Evolutionary conservation across 2,888 invertebrate species (phyloP).

Genomic region (Trichopoda pennipes): DNA sequence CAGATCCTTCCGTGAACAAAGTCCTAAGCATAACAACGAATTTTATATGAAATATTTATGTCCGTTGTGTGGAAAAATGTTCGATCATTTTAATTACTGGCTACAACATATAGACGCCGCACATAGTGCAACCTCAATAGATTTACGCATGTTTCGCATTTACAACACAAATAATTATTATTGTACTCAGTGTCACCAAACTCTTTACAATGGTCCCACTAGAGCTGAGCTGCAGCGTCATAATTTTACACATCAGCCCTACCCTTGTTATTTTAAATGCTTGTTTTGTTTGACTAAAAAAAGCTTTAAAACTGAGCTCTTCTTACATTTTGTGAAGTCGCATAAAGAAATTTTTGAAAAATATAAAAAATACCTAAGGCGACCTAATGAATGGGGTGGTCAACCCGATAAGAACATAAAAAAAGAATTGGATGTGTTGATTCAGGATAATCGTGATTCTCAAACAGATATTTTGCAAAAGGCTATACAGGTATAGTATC

Average conservation of each 20-base stretch:
- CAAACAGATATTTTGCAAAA: constrained; percentile 69
- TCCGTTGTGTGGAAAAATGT: constrained; percentile 75
- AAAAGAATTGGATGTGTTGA: constrained; percentile 20
- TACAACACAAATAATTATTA: constrained; percentile 74
- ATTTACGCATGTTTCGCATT: constrained; percentile 74
- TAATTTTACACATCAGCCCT: constrained; percentile 75
- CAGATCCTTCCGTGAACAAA: constrained; percentile 23
- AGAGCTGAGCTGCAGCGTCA: constrained; percentile 75
- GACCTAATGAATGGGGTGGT: constrained; percentile 68
- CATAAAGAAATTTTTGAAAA: constrained; percentile 59
- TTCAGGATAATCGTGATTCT: neutral
- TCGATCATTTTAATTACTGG: constrained; percentile 74
- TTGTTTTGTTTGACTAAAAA: constrained; percentile 58
- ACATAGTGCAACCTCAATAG: constrained; percentile 74
- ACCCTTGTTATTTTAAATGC: constrained; percentile 72
- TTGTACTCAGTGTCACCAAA: constrained; percentile 75
- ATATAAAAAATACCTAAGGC: constrained; percentile 50
- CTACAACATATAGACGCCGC: constrained; percentile 74
- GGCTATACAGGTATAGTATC: constrained; percentile 69
- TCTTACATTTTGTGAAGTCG: constrained; percentile 60
- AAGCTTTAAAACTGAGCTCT: constrained; percentile 65
- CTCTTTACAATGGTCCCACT: constrained; percentile 75
- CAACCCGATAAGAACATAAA: constrained; percentile 5
- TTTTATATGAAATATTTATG: constrained; percentile 72
- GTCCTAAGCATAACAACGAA: constrained; percentile 59